Evolutionary conservation across 2,113 vertebrate genomes (phyloP), one percentile per base, ranked within the genome.

Genomic region (Hippocampus guttulatus): DNA sequence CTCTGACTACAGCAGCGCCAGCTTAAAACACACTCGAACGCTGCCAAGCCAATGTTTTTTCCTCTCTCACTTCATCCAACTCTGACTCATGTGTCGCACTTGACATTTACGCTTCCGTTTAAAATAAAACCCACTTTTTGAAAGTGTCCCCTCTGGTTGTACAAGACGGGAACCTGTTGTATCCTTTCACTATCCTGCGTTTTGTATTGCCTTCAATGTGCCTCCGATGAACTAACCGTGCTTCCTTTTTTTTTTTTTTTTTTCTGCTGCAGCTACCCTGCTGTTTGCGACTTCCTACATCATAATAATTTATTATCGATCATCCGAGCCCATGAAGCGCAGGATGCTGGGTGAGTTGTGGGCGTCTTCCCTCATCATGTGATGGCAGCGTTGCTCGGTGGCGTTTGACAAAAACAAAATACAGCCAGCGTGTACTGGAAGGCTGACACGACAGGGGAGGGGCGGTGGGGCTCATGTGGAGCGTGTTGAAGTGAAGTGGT

Each of bases 291-390:
- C 90, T 99, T 98, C 92, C 93, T 99, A 91, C 97, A 99, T 93
- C 95, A 99, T 93, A 99, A 99, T 94, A 98, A 99, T 90, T 94
- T 99, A 94, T 95, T 99, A 93, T 99, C 97, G 75, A 92, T 98
- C 91, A 98, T 99, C 76, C 94, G 97, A 92, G 97, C 97, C 86
- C 97, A 99, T 64, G 97, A 99, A 94, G 97, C 97, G 85, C 97
- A 99, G 83, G 97, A 99, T 58, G 97, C 97, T 82, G 97, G 97
- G 96, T 99, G 88, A 95, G 96, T 91, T 16, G 55, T 43, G 45
- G 73, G 77, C 18, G 51, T 76, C 74, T 69, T 75, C 74, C 70
- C 64, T 66, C 74, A 67, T 78, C 79, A 61, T 70, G 47, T 51
- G 16, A 51, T 51, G 18, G 49, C 16, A 18, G 49, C 16, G 16